Conservation (phyloP, 2,797 vertebrate species). For the Tolypeutes matacus region DNA sequence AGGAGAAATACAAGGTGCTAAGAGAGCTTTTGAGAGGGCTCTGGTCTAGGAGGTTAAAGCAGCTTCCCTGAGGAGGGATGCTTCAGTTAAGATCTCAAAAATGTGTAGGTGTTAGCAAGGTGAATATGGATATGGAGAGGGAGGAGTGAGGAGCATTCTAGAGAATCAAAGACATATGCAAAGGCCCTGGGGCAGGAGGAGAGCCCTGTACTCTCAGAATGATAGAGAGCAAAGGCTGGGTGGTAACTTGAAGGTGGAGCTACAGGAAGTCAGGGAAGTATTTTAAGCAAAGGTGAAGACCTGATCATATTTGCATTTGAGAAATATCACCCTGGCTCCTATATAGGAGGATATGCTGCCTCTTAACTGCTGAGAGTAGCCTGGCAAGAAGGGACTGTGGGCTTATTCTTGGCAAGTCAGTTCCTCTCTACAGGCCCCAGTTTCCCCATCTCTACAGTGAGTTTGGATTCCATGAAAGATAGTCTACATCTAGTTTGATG, state of each 20-base stretch:
- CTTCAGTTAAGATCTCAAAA: background rate
- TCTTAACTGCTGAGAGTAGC: background rate
- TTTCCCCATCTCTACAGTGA: background rate
- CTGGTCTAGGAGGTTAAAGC: background rate
- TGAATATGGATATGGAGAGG: background rate
- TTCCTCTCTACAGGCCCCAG: background rate
- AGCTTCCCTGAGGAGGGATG: background rate
- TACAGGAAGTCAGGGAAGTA: background rate
- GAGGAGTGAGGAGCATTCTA: background rate
- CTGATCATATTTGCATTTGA: background rate
- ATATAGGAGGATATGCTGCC: background rate
- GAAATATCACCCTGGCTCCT: background rate
- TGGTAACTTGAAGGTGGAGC: background rate
- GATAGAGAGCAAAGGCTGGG: background rate
- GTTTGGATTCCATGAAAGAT: background rate
- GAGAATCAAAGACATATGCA: background rate
- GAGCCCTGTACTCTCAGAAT: background rate
- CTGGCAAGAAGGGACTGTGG: background rate
- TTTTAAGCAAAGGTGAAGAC: constrained; percentile 6
- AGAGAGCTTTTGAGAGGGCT: background rate
- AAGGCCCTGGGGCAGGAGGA: background rate
- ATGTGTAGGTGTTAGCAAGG: background rate
- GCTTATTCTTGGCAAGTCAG: background rate
- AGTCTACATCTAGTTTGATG: background rate
- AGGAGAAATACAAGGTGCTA: background rate